phyloP scores from a whole-genome alignment of 2,888 invertebrate genomes.

The Escarpia spicata region DNA sequence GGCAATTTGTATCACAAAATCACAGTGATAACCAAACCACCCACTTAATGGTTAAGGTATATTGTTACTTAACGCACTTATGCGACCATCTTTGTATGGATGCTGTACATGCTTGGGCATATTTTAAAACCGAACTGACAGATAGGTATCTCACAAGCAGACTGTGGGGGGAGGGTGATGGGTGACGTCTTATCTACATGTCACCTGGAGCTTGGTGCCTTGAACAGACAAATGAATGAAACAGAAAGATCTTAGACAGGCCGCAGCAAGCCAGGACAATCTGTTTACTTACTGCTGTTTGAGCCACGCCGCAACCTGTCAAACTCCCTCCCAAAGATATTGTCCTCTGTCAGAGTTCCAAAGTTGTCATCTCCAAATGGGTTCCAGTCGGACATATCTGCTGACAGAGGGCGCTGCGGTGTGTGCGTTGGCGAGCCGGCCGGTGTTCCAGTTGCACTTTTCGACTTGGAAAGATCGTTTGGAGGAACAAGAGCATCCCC shows the following conservation, averaged over 20 bases:
- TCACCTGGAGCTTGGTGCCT: too few relatives aligned
- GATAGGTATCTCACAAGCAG: too few relatives aligned
- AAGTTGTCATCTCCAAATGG: conserved; percentile 81
- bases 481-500: conserved; percentile 25
- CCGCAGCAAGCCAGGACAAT: conserved; percentile 18
- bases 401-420: conserved; percentile 64
- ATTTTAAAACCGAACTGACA: too few relatives aligned
- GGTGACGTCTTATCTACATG: too few relatives aligned
- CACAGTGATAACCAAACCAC: too few relatives aligned
- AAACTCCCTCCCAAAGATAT: conserved; percentile 84
- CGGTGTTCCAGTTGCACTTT: conserved; percentile 32
- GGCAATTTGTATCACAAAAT: too few relatives aligned
- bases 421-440: conserved; percentile 66
- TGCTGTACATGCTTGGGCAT: not conserved
- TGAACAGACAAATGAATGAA: not conserved
- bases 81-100: not conserved
- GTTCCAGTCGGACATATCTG: conserved; percentile 81
- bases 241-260: not conserved
- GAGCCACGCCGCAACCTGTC: conserved; percentile 83
- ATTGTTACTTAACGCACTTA: too few relatives aligned
- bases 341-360: conserved; percentile 81
- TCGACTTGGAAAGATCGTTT: conserved; percentile 20
- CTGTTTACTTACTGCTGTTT: conserved; percentile 75
- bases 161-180: too few relatives aligned
- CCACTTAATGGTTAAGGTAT: too few relatives aligned